These are phyloP conservation scores for Lasioglossum malachurum DNA, from an alignment of 2,888 invertebrate genomes.

Conservation along the genomic window DNA sequence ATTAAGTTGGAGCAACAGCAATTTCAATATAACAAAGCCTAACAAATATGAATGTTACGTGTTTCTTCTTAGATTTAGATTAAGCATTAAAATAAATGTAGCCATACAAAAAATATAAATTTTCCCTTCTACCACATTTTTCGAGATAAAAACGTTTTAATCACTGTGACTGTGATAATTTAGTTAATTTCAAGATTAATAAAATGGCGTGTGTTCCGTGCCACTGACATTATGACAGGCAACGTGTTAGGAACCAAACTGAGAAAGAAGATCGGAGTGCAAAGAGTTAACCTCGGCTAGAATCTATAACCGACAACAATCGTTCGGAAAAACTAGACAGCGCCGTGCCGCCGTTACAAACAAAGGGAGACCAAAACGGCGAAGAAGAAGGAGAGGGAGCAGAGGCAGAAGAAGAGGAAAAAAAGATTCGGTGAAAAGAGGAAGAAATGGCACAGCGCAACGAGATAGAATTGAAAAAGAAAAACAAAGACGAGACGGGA, in stretches of 20 bases:
- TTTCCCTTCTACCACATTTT: no score
- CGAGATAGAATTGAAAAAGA: conserved; percentile 35
- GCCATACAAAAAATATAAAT: no score
- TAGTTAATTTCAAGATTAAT: no score
- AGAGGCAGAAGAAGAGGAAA: background rate
- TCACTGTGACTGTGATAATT: no score
- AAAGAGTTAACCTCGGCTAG: background rate
- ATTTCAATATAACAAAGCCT: background rate
- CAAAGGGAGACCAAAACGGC: background rate
- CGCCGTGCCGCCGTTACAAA: background rate
- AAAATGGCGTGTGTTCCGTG: no score
- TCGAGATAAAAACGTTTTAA: no score
- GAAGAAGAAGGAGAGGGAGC: background rate
- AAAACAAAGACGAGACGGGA: conserved; percentile 22
- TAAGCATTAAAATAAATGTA: no score
- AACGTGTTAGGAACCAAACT: background rate
- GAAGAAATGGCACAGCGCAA: conserved; percentile 27
- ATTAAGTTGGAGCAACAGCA: background rate
- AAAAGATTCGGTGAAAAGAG: conserved; percentile 8
- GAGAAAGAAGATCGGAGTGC: background rate
- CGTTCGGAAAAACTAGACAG: background rate
- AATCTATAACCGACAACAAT: background rate
- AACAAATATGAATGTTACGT: no score
- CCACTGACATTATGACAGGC: no score
- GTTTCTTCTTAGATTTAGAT: no score